Evolutionary conservation across 2,888 invertebrate species (phyloP).

Genomic region (Oasisia sp.): DNA sequence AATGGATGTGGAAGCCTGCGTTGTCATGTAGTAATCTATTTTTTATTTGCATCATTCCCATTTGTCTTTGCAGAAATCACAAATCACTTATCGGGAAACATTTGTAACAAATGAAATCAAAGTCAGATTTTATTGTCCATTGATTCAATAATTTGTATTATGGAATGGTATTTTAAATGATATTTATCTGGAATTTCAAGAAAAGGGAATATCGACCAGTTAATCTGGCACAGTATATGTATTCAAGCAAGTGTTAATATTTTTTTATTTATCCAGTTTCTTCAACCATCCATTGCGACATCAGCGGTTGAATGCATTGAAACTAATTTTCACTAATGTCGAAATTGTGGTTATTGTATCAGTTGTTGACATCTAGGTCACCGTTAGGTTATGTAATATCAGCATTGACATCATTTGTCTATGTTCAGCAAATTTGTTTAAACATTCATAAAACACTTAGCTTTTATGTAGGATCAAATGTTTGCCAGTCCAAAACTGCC

Average conservation of each 20-base stretch:
- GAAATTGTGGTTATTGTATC: too few relatives aligned
- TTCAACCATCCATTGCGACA: too few relatives aligned
- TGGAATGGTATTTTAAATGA: background rate
- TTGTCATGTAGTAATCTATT: background rate
- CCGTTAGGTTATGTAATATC: background rate
- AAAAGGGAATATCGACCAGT: too few relatives aligned
- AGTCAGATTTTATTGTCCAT: background rate
- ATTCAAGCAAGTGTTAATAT: too few relatives aligned
- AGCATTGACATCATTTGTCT: background rate
- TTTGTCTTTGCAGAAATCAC: background rate
- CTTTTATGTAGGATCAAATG: too few relatives aligned
- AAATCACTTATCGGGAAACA: slow-evolving; percentile 8
- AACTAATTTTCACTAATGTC: too few relatives aligned
- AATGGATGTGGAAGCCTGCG: background rate
- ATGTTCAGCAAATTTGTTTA: background rate
- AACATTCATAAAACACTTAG: background rate
- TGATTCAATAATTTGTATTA: background rate
- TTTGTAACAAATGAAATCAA: background rate
- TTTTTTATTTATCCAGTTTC: too few relatives aligned
- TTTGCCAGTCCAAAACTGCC: too few relatives aligned
- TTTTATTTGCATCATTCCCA: background rate
- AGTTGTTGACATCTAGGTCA: too few relatives aligned
- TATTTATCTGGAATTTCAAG: background rate
- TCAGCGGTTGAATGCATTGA: too few relatives aligned
- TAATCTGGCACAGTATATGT: too few relatives aligned